These are phyloP conservation scores for Elaphurus davidianus DNA, from an alignment of 2,113 vertebrate genomes.

Conservation along the genomic window DNA sequence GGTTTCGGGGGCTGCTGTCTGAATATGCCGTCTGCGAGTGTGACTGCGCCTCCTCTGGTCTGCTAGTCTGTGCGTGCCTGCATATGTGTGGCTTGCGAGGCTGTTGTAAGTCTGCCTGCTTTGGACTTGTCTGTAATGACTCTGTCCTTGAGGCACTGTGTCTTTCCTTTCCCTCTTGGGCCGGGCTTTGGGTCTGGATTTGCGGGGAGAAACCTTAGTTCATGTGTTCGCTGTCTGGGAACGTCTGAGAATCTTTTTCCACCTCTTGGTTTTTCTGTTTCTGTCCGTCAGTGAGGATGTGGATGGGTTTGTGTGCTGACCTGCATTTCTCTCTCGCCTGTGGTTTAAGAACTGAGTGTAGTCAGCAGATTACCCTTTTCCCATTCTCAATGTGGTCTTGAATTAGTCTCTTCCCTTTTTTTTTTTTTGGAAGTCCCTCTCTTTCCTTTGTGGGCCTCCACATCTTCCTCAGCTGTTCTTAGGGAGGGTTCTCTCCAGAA, in stretches of 20 bases:
- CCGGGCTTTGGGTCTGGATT: fast-evolving
- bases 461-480: not conserved
- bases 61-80: not conserved
- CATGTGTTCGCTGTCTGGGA: not conserved
- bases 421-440: not conserved
- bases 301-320: not conserved
- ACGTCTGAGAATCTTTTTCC: not conserved
- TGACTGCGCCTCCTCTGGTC: not conserved
- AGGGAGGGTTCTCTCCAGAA: not conserved
- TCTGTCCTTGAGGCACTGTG: not conserved
- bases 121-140: not conserved
- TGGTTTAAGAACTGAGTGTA: not conserved
- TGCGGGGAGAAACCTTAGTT: not conserved
- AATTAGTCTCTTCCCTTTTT: not conserved
- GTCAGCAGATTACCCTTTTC: not conserved
- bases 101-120: not conserved
- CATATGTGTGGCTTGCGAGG: not conserved
- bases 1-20: not conserved
- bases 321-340: not conserved
- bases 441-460: too few relatives aligned
- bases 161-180: not conserved
- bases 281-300: not conserved
- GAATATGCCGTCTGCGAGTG: fast-evolving
- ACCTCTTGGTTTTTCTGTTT: not conserved
- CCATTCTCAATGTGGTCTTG: not conserved